Evolutionary conservation across 2,888 invertebrate species (phyloP).

Genomic region (Marasmarcha lunaedactyla): DNA sequence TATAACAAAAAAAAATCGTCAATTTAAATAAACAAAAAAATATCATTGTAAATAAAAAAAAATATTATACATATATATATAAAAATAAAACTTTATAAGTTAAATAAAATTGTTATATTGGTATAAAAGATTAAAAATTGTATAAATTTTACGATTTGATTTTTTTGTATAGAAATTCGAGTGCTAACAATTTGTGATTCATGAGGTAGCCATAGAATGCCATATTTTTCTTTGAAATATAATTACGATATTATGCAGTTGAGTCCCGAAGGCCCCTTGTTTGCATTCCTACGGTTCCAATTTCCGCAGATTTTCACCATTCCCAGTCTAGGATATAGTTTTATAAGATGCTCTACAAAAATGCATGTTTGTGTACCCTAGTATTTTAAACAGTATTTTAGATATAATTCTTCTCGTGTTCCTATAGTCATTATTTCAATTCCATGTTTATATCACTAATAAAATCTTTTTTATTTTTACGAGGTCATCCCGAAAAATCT

Average conservation of each 20-base stretch:
- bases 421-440: too few species aligned
- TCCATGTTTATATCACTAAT: too few species aligned
- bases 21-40: constrained; percentile 53
- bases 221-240: constrained; percentile 35
- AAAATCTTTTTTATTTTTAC: too few species aligned
- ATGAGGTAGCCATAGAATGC: constrained; percentile 66
- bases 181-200: constrained; percentile 57
- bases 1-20: constrained; percentile 52
- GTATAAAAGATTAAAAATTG: constrained; percentile 36
- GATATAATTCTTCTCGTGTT: too few species aligned
- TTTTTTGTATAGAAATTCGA: constrained; percentile 31
- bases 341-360: too few species aligned
- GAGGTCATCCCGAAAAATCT: too few species aligned
- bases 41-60: constrained; percentile 57
- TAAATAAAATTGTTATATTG: constrained; percentile 52
- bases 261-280: neutral
- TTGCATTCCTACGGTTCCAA: constrained; percentile 28
- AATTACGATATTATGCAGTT: neutral
- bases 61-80: constrained; percentile 34
- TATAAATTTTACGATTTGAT: constrained; percentile 37
- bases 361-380: too few species aligned
- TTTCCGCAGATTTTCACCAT: constrained; percentile 23
- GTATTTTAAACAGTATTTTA: too few species aligned
- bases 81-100: constrained; percentile 48
- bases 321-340: constrained; percentile 10